Conservation (phyloP, 2,797 vertebrate genomes). For the Oryzias dopingdopingensis region DNA sequence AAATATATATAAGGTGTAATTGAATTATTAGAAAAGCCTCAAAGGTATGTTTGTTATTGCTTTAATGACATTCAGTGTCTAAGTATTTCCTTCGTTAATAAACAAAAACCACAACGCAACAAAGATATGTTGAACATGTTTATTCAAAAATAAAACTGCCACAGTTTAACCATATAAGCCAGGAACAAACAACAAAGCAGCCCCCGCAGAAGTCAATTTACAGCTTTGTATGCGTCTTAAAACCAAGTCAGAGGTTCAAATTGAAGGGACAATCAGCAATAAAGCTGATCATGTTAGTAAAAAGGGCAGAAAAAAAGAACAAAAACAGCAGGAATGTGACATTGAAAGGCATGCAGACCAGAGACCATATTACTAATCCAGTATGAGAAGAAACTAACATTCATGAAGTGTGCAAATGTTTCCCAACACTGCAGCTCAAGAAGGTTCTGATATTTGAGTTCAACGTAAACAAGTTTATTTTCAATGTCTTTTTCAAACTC, state of each 20-base stretch:
- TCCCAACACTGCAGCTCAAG: background rate
- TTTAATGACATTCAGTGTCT: too few relatives aligned
- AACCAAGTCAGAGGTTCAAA: conserved; percentile 40
- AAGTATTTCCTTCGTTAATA: background rate
- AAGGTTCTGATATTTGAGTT: conserved; percentile 5
- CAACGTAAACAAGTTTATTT: conserved; percentile 34
- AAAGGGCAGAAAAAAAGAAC: conserved; percentile 31
- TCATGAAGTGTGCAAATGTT: background rate
- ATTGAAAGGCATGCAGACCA: conserved; percentile 53
- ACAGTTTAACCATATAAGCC: conserved; percentile 41
- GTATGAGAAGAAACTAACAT: conserved; percentile 6
- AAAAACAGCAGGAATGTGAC: conserved; percentile 49
- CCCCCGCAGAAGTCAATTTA: conserved; percentile 49
- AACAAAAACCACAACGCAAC: background rate
- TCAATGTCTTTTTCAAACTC: conserved; percentile 8
- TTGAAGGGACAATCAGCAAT: conserved; percentile 14
- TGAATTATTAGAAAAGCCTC: background rate
- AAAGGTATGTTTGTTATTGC: too few relatives aligned
- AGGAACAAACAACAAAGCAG: conserved; percentile 52
- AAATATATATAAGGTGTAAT: background rate
- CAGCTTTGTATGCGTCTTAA: conserved; percentile 50
- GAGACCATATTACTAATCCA: conserved; percentile 1
- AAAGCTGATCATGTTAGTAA: conserved; percentile 35
- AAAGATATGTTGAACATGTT: conserved; percentile 47
- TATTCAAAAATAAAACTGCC: conserved; percentile 74